These are phyloP conservation scores for Mythimna lalbum DNA, from an alignment of 2,888 invertebrate species.

Conservation along the genomic window DNA sequence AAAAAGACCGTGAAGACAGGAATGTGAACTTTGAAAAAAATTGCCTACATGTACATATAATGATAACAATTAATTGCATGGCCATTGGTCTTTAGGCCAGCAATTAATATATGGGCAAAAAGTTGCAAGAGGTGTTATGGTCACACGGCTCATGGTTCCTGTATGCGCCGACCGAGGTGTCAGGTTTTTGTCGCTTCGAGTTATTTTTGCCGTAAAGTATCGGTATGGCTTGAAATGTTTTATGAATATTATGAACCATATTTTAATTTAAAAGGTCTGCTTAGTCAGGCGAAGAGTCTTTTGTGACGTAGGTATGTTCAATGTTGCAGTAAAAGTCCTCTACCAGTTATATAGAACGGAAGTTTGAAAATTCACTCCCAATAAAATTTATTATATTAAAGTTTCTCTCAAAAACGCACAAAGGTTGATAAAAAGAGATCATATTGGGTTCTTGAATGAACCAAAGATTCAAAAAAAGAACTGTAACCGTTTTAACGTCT, in stretches of 20 bases:
- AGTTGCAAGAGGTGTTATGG: conserved; percentile 53
- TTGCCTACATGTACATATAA: conserved; percentile 21
- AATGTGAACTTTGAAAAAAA: conserved; percentile 56
- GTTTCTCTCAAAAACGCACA: too few relatives aligned
- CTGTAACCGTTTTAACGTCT: background rate
- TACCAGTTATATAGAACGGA: background rate
- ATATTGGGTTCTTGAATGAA: background rate
- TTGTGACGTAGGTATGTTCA: background rate
- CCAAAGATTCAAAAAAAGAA: conserved; percentile 21
- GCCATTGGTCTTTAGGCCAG: conserved; percentile 44
- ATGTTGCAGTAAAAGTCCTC: background rate
- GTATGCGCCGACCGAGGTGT: conserved; percentile 43
- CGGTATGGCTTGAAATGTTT: conserved; percentile 5
- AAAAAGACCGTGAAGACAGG: conserved; percentile 43
- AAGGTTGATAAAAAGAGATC: too few relatives aligned
- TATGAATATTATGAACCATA: conserved; percentile 1
- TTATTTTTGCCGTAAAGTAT: conserved; percentile 34
- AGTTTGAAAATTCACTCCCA: too few relatives aligned
- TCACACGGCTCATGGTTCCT: conserved; percentile 55
- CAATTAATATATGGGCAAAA: conserved; percentile 52
- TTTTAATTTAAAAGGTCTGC: conserved; percentile 13
- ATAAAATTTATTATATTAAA: too few relatives aligned
- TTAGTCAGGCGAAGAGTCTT: background rate
- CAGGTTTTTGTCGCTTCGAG: conserved; percentile 45
- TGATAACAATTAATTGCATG: conserved; percentile 57